phyloP scores from a whole-genome alignment of 2,888 invertebrate genomes.

The Ecdyonurus torrentis region DNA sequence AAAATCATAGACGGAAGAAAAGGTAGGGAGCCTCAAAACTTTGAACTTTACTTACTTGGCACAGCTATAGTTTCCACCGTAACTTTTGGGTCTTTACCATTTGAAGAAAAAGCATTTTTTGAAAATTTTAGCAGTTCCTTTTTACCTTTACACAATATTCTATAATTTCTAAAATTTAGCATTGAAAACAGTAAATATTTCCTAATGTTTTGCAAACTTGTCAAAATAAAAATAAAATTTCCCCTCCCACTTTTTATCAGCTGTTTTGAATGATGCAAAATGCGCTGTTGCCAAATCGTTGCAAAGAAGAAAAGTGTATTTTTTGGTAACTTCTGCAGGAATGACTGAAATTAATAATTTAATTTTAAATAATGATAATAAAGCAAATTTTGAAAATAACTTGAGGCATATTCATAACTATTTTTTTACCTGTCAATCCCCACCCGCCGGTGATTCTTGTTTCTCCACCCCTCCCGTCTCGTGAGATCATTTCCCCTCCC shows the following conservation, averaged over 20 bases:
- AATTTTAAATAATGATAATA: too few species aligned
- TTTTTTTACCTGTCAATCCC: not conserved
- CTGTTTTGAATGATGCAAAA: too few species aligned
- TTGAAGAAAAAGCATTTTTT: slow-evolving; percentile 1
- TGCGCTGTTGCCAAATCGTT: too few species aligned
- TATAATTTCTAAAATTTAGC: not conserved
- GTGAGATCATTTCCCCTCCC: not conserved
- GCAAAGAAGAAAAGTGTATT: too few species aligned
- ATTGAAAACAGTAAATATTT: not conserved
- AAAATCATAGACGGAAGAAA: too few species aligned
- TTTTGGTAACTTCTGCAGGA: too few species aligned
- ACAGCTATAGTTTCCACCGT: not conserved
- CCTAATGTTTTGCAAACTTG: not conserved
- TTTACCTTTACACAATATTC: not conserved
- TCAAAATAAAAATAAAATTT: too few species aligned
- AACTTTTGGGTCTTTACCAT: not conserved
- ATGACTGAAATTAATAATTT: too few species aligned
- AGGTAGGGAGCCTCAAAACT: too few species aligned
- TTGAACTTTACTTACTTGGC: not conserved
- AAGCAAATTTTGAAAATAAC: too few species aligned
- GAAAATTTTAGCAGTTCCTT: not conserved
- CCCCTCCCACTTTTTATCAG: too few species aligned
- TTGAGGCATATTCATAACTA: too few species aligned
- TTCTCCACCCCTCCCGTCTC: not conserved
- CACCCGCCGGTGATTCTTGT: not conserved